Percentiles rank a stretch among this genome's conserved stretches.
phyloP scores from a whole-genome alignment of 2,113 vertebrate genomes.

The Paratilapia polleni region DNA sequence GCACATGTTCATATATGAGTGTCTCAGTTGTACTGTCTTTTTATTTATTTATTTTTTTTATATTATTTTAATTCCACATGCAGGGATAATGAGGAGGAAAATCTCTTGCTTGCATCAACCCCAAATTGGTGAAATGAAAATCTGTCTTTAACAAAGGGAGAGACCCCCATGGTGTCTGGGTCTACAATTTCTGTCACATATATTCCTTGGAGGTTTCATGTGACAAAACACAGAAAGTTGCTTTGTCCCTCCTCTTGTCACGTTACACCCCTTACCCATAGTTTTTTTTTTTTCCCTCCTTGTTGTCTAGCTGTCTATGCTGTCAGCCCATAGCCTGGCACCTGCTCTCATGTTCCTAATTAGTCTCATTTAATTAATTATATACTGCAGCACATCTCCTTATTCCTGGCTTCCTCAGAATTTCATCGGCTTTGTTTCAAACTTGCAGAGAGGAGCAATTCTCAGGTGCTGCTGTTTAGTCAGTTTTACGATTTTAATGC shows the following conservation, averaged over 20 bases:
- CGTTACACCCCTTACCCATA: conserved; percentile 81
- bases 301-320: conserved; percentile 85
- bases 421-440: conserved; percentile 69
- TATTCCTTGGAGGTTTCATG: conserved; percentile 86
- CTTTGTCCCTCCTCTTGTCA: conserved; percentile 84
- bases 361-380: conserved; percentile 94
- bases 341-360: conserved; percentile 93
- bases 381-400: conserved; percentile 84
- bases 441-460: conserved; percentile 42
- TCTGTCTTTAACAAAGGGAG: conserved; percentile 79
- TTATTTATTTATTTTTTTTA: conserved; percentile 46
- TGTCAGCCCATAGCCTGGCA: conserved; percentile 89
- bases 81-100: conserved; percentile 79
- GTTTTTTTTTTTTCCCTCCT: conserved; percentile 61
- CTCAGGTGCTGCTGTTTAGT: neutral
- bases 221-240: conserved; percentile 87
- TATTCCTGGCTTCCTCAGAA: conserved; percentile 71
- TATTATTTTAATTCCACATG: too few species aligned
- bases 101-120: conserved; percentile 77
- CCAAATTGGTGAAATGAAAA: conserved; percentile 82
- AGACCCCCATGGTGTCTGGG: conserved; percentile 77
- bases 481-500: neutral
- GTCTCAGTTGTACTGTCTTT: conserved; percentile 28
- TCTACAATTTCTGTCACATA: conserved; percentile 82
- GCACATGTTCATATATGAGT: conserved; percentile 20